These are phyloP conservation scores for Microplitis mediator DNA, from an alignment of 1,140 invertebrate species.

Conservation along the genomic window DNA sequence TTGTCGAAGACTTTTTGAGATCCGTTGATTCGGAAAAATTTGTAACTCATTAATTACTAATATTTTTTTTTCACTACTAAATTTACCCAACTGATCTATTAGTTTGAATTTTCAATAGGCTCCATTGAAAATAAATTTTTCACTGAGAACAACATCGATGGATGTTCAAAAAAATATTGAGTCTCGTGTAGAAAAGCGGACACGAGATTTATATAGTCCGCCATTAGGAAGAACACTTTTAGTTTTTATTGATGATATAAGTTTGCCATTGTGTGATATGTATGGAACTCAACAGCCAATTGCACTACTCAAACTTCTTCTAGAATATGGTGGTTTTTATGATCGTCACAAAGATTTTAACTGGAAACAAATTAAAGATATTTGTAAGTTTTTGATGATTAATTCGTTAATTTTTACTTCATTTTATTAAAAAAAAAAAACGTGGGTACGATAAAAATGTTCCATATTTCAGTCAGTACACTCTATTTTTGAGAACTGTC, in stretches of 20 bases:
- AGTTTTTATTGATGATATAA: slow-evolving; percentile 92
- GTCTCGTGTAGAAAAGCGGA: slow-evolving; percentile 84
- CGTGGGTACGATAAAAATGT: no score
- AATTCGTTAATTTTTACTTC: no score
- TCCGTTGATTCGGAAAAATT: slow-evolving; percentile 72
- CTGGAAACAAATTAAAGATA: slow-evolving; percentile 87
- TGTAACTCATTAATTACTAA: slow-evolving; percentile 62
- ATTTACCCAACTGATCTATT: background rate
- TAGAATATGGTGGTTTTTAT: slow-evolving; percentile 86
- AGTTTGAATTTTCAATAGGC: slow-evolving; percentile 56
- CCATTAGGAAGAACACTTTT: slow-evolving; percentile 84
- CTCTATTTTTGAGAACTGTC: no score
- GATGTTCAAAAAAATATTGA: slow-evolving; percentile 88
- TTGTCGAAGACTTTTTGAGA: slow-evolving; percentile 80
- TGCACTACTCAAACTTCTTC: slow-evolving; percentile 82
- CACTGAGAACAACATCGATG: slow-evolving; percentile 84
- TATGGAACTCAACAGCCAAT: slow-evolving; percentile 94
- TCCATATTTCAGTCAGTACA: no score
- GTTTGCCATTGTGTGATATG: slow-evolving; percentile 88
- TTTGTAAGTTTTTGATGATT: slow-evolving; percentile 58
- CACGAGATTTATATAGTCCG: slow-evolving; percentile 87
- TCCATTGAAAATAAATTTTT: slow-evolving; percentile 86
- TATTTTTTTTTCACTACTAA: background rate
- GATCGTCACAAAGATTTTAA: slow-evolving; percentile 87
- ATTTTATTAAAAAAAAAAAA: no score